phyloP scores from a whole-genome alignment of 2,888 invertebrate genomes.

The Andrena haemorrhoa region DNA sequence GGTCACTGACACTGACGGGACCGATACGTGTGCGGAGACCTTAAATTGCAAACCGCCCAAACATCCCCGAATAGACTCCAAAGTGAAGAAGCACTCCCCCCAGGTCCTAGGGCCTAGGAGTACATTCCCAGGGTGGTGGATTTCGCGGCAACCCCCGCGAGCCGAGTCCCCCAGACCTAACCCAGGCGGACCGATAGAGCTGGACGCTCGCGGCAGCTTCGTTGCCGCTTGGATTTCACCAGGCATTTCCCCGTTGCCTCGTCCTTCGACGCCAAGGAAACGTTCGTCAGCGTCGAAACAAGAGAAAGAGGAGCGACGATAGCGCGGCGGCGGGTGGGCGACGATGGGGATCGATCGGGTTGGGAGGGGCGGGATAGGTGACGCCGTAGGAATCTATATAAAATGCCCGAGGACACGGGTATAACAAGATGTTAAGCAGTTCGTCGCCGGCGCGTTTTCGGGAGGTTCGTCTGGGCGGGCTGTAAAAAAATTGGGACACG shows the following conservation, averaged over 20 bases:
- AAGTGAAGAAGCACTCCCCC: too few relatives aligned
- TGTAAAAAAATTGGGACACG: slow-evolving; percentile 77
- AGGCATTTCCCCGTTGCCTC: neutral
- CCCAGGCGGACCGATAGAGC: too few relatives aligned
- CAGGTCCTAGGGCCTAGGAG: too few relatives aligned
- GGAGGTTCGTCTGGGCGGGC: slow-evolving; percentile 69
- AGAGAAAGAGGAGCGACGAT: neutral
- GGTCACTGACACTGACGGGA: too few relatives aligned
- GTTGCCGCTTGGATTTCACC: too few relatives aligned
- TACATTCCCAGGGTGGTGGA: too few relatives aligned
- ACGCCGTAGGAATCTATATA: slow-evolving; percentile 44
- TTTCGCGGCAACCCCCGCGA: too few relatives aligned
- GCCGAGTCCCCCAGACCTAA: too few relatives aligned
- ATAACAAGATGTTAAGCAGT: slow-evolving; percentile 77
- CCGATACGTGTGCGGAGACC: too few relatives aligned
- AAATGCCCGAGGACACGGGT: slow-evolving; percentile 72
- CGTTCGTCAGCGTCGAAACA: slow-evolving; percentile 2
- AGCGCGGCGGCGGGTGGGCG: neutral
- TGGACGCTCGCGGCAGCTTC: too few relatives aligned
- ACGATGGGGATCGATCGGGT: slow-evolving; percentile 33
- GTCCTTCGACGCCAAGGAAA: neutral
- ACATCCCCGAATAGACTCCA: too few relatives aligned
- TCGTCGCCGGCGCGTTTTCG: slow-evolving; percentile 52
- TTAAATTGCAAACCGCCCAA: too few relatives aligned
- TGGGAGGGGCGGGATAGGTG: slow-evolving; percentile 44